Base-by-base conservation (phyloP, 2,113 vertebrate species). In the Erythrocercus mccallii region DNA sequence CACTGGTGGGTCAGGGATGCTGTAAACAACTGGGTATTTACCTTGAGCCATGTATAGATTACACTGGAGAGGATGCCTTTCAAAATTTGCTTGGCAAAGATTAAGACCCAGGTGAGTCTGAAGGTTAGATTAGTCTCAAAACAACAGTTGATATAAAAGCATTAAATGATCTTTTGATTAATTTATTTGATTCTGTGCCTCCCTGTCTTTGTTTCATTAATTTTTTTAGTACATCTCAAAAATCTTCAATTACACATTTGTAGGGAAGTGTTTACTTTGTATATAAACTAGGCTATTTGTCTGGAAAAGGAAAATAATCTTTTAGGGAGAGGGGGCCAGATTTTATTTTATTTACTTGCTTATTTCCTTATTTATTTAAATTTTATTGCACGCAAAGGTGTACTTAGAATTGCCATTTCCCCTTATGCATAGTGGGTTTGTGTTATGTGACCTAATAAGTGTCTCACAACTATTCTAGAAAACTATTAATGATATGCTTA, bases 1-100 rank as follows among this genome's bases (percentile, higher is more conserved):
- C 72, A 28, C 9, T 60, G 64, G 17, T 68, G 86, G 40, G 80
- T 83, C 70, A 94, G 80, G 56, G 88, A 74, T 90, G 80, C 86
- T 33, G 53, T 90, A 81, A 91, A 82, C 71, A 93, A 76, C 35
- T 57, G 86, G 44, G 53, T 86, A 20, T 95, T 93, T 91, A 70
- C 94, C 86, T 91, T 44, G 47, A 74, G 48, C 65, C 5, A 0
- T 58, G 57, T 47, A 3, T 15, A 77, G 71, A 66, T 89, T 83
- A 73, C 83, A 44, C 51, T 0, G 2, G 21, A 51, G 64, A 71
- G 38, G 33, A 72, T 61, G 50, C 62, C 73, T 82, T 80, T 56
- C 47, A 50, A 42, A 95, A 44, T 84, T 54, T 64, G 61, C 84
- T 89, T 87, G 33, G 51, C 54, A 45, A 82, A 50, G 61, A 35